Evolutionary conservation across 2,888 invertebrate genomes (phyloP), one percentile per base, ranked within the genome.

Genomic region (Phaedon cochleariae): DNA sequence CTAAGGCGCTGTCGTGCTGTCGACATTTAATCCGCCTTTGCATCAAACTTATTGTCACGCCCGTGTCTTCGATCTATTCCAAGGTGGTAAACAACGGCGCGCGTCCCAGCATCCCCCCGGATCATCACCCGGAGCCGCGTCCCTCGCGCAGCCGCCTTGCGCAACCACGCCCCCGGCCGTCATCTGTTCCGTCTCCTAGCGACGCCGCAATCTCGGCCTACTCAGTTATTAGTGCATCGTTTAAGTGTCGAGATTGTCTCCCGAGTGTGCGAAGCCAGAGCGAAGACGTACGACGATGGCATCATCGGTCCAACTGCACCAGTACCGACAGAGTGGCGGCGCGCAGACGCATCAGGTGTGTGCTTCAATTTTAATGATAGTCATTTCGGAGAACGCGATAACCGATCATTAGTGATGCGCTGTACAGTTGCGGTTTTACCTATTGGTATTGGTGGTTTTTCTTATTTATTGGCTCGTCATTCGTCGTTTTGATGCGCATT

Each of bases 171-270:
- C 79, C 81, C 78, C 81, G 80, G 80, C 81, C 80, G 76, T 81
- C 80, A 80, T 79, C 80, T 79, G 78, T 79, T 76, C 15, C 41
- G 41, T 78, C 75, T 68, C 67, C 73, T 67, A 70, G 71, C 73
- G 74, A 73, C 73, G 70, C 76, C 74, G 77, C 78, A 79, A 81
- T 82, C 81, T 74, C 76, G 69, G 77, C 78, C 77, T 79, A 81
- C 80, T 74, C 82, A 82, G 83, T 83, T 82, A 83, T 83, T 83
- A 83, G 82, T 79, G 79, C 79, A 79, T 80, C 79, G 78, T 79
- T 80, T 81, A 80, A 79, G 80, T 81, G 82, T 77, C 68, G 70
- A 66, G 64, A 31, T 64, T 59, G 61, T 64, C 67, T 15, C 41
- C 15, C 6, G 31, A 34, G 6, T 10, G 31, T 2, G 31, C 6